Base-by-base conservation (phyloP, 2,797 vertebrate genomes). In the Danio jaintianensis region DNA sequence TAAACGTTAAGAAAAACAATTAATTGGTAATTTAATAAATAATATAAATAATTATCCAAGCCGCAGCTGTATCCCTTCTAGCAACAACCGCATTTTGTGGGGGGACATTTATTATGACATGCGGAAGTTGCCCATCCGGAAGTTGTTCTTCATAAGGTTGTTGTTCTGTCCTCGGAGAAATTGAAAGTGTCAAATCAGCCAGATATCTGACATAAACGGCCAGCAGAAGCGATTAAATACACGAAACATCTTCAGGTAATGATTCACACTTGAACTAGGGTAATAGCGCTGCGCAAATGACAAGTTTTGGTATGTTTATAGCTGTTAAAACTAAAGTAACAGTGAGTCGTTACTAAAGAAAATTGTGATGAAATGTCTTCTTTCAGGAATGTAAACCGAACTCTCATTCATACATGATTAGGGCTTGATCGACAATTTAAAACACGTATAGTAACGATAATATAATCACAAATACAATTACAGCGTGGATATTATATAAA, bases 121-220 rank as follows among this genome's bases (percentile, higher is more conserved):
- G 38, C 43, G 72, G 74, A 82, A 76, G 64, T 82, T 1, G 16
- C 5, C 22, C 5, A 8, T 16, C 42, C 22, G 69, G 78, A 80
- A 80, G 42, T 55, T 20, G 56, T 55, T 56, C 7, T 38, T 47
- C 50, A 40, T 73, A 38, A 66, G 59, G 69, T 73, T 80, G 69
- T 56, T 56, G 4, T 66, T 66, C 61, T 73, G 69, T 66, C 78
- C 69, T 80, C 20, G 20, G 40, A 64, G 40, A 73, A 58, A 73
- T 29, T 66, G 69, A 55, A 64, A 73, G 69, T 80, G 78, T 80
- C 68, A 79, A 55, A 79, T 45, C 48, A 64, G 38, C 5, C 48
- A 2, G 47, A 66, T 40, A 72, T 56, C 42, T 10, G 45, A 79
- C 52, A 59, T 43, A 16, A 45, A 72, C 40, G 43, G 4, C 0